Conservation (phyloP, 2,888 invertebrate genomes). For the Hyposoter didymator region DNA sequence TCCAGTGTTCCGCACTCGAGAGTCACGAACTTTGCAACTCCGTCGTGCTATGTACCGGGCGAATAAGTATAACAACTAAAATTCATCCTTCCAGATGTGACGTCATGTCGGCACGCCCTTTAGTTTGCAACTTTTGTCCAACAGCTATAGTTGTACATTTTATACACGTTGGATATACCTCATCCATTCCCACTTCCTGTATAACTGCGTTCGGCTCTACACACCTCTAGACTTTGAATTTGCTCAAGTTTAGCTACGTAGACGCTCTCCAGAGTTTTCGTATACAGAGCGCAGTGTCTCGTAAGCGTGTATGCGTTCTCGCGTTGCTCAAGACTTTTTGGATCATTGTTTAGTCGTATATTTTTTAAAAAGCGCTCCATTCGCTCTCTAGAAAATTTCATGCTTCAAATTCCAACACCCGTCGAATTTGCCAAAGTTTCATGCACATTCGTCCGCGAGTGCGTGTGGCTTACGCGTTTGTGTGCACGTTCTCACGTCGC, state of each 20-base stretch:
- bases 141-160: constrained; percentile 25
- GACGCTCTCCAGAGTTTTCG: neutral
- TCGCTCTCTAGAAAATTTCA: constrained; percentile 1
- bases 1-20: neutral
- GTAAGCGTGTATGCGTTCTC: neutral
- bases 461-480: neutral
- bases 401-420: constrained; percentile 22
- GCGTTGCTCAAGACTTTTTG: neutral
- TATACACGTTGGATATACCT: constrained; percentile 25
- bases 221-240: constrained; percentile 16
- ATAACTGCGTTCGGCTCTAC: constrained; percentile 3
- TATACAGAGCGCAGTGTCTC: neutral
- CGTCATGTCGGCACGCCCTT: constrained; percentile 34
- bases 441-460: neutral
- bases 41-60: constrained; percentile 22
- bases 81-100: constrained; percentile 48
- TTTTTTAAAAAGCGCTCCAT: constrained; percentile 17
- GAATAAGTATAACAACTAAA: constrained; percentile 52
- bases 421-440: constrained; percentile 21
- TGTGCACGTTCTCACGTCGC: neutral
- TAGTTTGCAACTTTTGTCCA: neutral
- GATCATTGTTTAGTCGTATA: neutral
- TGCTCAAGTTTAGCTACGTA: constrained; percentile 11
- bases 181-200: constrained; percentile 39
- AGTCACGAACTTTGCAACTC: constrained; percentile 52